Evolutionary conservation across 2,113 vertebrate genomes (phyloP).

Genomic region (Anarhynchus alexandrinus): DNA sequence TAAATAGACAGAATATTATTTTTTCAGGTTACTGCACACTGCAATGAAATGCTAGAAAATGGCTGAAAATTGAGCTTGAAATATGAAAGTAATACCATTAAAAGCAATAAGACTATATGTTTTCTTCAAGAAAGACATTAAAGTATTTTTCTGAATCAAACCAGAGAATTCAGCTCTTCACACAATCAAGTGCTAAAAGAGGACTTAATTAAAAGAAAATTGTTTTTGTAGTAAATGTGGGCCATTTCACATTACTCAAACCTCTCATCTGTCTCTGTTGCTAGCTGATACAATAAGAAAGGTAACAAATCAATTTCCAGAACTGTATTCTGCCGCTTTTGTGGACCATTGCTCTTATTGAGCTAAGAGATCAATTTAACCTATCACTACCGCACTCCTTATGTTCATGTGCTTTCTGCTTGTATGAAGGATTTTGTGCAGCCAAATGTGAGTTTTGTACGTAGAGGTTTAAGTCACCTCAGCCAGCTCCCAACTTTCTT

Average conservation of each 20-base stretch:
- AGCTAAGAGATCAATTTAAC: not conserved
- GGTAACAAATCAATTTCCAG: conserved; percentile 13
- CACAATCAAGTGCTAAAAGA: not conserved
- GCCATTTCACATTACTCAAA: not conserved
- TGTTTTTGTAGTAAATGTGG: not conserved
- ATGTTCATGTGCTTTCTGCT: not conserved
- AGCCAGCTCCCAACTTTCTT: not conserved
- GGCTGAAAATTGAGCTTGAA: not conserved
- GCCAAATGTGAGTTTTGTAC: not conserved
- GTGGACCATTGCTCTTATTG: not conserved
- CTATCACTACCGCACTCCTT: not conserved
- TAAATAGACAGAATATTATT: not conserved
- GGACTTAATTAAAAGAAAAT: not conserved
- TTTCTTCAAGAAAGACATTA: not conserved
- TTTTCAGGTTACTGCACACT: not conserved
- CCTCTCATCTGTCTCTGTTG: not conserved
- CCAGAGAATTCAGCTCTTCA: not conserved
- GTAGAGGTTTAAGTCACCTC: not conserved
- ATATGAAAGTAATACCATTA: not conserved
- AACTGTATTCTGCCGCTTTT: not conserved
- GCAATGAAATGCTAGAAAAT: not conserved
- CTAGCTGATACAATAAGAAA: not conserved
- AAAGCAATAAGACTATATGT: not conserved
- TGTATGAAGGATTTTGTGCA: not conserved
- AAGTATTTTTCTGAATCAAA: not conserved